phyloP scores from a whole-genome alignment of 2,113 vertebrate species.

The Fregata magnificens region DNA sequence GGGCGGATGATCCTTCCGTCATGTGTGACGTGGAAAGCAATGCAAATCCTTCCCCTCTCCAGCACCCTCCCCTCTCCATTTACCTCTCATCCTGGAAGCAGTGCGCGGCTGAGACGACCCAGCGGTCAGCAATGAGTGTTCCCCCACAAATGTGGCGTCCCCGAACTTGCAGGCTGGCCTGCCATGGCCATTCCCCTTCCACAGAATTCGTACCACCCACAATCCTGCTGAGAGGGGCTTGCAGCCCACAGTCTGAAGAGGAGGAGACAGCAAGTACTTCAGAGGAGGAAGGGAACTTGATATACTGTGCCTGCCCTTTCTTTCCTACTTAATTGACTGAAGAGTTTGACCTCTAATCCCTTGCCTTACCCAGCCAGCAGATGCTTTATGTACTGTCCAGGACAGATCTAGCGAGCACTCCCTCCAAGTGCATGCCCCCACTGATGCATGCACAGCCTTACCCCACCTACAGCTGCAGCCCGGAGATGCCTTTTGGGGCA shows the following conservation, averaged over 20 bases:
- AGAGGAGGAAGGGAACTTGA: neutral
- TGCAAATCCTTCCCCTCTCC: neutral
- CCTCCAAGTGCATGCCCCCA: accelerated
- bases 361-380: neutral
- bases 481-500: neutral
- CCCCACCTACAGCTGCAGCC: neutral
- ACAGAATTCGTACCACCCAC: conserved; percentile 81
- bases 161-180: conserved; percentile 88
- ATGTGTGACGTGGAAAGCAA: neutral
- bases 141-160: conserved; percentile 89
- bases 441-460: neutral
- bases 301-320: neutral
- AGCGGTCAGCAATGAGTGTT: conserved; percentile 83
- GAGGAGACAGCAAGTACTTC: neutral
- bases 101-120: conserved; percentile 92
- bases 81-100: conserved; percentile 92
- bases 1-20: neutral
- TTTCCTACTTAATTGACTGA: neutral
- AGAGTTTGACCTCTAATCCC: neutral
- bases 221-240: conserved; percentile 81
- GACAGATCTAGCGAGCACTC: neutral
- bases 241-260: conserved; percentile 85
- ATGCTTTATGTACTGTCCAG: neutral
- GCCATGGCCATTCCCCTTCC: conserved; percentile 95
- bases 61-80: neutral